Conservation (phyloP, 2,888 invertebrate genomes). For the Drepana falcataria region DNA sequence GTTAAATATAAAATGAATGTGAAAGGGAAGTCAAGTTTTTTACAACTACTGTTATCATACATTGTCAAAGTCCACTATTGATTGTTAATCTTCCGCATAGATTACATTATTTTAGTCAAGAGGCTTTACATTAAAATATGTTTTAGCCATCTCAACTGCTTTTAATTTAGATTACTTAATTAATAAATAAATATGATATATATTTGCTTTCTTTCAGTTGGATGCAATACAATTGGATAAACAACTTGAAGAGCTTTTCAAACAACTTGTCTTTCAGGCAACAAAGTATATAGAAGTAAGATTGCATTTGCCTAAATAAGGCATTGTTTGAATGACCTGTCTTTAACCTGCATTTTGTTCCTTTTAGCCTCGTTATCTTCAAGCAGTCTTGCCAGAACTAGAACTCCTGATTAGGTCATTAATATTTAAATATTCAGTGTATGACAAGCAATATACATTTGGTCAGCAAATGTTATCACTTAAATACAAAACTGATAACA, state of each 20-base stretch:
- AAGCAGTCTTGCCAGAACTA: slow-evolving; percentile 83
- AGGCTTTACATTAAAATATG: too few relatives aligned
- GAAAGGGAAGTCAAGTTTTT: too few relatives aligned
- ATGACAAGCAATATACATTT: slow-evolving; percentile 84
- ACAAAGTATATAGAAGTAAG: slow-evolving; percentile 82
- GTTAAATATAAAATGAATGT: too few relatives aligned
- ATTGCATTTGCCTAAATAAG: neutral
- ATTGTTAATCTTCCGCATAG: too few relatives aligned
- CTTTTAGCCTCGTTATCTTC: slow-evolving; percentile 80
- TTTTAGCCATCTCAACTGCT: too few relatives aligned
- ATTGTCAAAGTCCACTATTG: too few relatives aligned
- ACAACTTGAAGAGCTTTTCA: slow-evolving; percentile 86
- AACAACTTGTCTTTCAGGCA: slow-evolving; percentile 81
- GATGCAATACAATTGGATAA: slow-evolving; percentile 89
- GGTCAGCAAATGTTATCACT: slow-evolving; percentile 91
- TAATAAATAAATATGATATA: too few relatives aligned
- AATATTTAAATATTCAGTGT: slow-evolving; percentile 85
- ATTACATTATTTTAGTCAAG: too few relatives aligned
- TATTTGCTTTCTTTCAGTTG: slow-evolving; percentile 58
- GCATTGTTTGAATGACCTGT: neutral
- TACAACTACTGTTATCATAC: too few relatives aligned
- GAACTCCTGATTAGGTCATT: slow-evolving; percentile 82
- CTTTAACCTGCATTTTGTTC: slow-evolving; percentile 1
- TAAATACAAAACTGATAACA: slow-evolving; percentile 81
- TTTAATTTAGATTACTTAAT: too few relatives aligned